Evolutionary conservation across 2,113 vertebrate species (phyloP), one percentile per base, ranked within the genome.

Genomic region (Collichthys lucidus): DNA sequence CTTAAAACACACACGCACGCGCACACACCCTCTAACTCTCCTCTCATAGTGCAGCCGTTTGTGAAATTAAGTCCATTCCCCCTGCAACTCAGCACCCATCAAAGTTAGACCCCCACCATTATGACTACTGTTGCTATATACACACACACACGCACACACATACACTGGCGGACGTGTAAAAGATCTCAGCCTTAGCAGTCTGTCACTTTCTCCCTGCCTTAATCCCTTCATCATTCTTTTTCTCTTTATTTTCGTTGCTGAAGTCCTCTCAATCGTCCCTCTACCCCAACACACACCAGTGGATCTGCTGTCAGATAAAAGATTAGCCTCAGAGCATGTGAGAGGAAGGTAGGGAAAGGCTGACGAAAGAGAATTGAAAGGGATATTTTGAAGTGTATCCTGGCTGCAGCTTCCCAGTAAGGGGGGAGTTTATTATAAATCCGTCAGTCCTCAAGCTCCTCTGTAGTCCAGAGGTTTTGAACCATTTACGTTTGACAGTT

Each of bases 61-160:
- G 96, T 96, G 95, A 96, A 96, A 96, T 97, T 95, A 95, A 91
- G 94, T 96, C 94, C 60, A 90, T 88, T 93, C 85, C 55, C 91
- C 90, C 93, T 92, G 86, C 89, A 86, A 26, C 93, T 50, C 9
- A 16, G 72, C 10, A 83, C 1, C 63, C 89, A 56, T 94, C 86
- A 86, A 84, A 90, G 89, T 94, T 94, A 86, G 91, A 89, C 90
- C 91, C 35, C 70, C 74, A 50, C 90, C 67, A 77, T 74, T 80
- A 72, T 10, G 8, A 74, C 87, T 62, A 42, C 62, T 64, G 14
- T 49, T 26, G 14, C 49, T 20, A 40, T 67, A 53, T 57, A 22
- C 62, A 53, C 55, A 22, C 62, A 53, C 55, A 19, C 40, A 40
- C 42, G 46, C 56, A n/a, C 40, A 42, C 63, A 56, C 74, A 59